phyloP scores from a whole-genome alignment of 1,140 invertebrate species.

The Metopolophium dirhodum region DNA sequence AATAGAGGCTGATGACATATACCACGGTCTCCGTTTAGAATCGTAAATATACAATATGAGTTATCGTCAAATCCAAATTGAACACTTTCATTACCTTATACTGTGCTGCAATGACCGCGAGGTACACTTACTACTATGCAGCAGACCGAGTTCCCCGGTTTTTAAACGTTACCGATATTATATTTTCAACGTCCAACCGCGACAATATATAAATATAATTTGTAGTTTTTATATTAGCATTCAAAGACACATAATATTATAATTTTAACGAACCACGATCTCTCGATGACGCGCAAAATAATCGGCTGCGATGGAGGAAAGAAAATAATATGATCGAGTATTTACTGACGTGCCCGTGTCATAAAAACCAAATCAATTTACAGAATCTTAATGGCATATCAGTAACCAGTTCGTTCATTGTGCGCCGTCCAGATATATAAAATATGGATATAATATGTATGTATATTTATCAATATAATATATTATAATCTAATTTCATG shows the following conservation, averaged over 20 bases:
- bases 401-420: slow-evolving; percentile 3
- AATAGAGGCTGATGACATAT: neutral
- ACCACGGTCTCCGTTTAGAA: neutral
- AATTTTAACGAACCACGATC: neutral
- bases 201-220: too few species aligned
- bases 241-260: neutral
- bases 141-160: neutral
- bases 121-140: neutral
- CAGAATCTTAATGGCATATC: neutral
- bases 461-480: neutral
- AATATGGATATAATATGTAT: too few species aligned
- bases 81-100: neutral
- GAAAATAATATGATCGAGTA: slow-evolving; percentile 3
- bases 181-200: neutral
- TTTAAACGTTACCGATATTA: neutral
- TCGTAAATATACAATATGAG: neutral
- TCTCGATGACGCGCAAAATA: neutral
- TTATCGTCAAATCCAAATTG: neutral
- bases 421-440: too few species aligned
- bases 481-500: neutral
- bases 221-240: neutral
- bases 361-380: slow-evolving; percentile 9
- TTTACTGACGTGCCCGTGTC: slow-evolving; percentile 8
- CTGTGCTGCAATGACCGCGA: neutral
- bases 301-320: neutral